A percentile compares a stretch with the other conserved stretches of the same genome.
These are phyloP conservation scores for Peromyscus attwateri DNA, from an alignment of 2,797 vertebrate species.

Conservation along the genomic window DNA sequence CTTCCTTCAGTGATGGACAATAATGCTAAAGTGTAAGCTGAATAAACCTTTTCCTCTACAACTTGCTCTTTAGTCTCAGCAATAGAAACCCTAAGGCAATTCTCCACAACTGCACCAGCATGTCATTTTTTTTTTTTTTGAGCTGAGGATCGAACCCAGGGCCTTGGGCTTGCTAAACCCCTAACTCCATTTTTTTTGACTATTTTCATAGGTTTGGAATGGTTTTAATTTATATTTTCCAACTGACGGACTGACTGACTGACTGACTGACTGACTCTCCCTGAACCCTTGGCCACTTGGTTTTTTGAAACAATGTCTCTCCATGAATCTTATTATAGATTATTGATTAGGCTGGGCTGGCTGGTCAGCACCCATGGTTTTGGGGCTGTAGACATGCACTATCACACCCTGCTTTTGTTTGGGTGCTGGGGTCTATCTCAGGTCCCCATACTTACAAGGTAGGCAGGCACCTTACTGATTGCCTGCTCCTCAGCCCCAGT, in stretches of 20 bases:
- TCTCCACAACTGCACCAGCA: background rate
- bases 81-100: no score
- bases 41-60: no score
- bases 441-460: background rate
- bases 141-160: background rate
- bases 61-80: no score
- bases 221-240: background rate
- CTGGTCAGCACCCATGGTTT: background rate
- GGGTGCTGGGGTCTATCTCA: background rate
- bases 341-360: background rate
- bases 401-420: background rate
- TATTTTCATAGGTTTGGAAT: background rate
- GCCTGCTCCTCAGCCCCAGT: background rate
- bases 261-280: background rate
- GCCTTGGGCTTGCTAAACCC: no score
- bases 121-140: constrained; percentile 12
- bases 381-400: background rate
- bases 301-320: background rate
- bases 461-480: background rate
- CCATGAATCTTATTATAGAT: background rate
- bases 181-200: background rate
- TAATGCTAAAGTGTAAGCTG: no score
- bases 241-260: background rate
- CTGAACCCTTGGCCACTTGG: background rate
- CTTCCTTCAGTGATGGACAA: no score